Conservation (phyloP, 1,140 invertebrate genomes). For the Penaeus indicus region DNA sequence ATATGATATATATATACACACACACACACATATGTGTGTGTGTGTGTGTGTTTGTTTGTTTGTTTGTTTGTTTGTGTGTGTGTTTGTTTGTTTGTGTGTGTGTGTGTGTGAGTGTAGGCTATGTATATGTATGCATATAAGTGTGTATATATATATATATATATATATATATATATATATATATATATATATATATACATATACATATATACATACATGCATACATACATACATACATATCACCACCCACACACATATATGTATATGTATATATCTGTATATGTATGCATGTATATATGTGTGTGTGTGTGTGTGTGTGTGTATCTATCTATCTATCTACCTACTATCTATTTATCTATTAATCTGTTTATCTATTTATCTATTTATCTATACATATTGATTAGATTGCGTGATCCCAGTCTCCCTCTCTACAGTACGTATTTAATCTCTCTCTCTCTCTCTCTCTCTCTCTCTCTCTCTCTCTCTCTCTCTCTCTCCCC, state of each 20-base stretch:
- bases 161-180: neutral
- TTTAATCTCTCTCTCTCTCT: no score
- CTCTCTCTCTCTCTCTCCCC: no score
- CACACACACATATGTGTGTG: no score
- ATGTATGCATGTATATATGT: conserved; percentile 16
- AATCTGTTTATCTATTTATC: neutral
- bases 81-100: no score
- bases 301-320: conserved; percentile 39
- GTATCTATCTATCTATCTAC: neutral
- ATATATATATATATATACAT: conserved; percentile 25
- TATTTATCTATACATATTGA: neutral
- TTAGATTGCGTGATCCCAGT: no score
- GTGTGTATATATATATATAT: neutral
- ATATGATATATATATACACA: no score
- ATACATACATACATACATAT: conserved; percentile 7
- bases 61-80: no score
- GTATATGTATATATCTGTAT: neutral
- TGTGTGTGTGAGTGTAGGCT: no score
- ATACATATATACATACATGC: conserved; percentile 15
- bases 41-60: no score
- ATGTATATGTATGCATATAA: no score
- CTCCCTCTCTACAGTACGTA: no score
- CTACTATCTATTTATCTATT: neutral
- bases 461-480: no score
- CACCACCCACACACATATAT: neutral